Evolutionary conservation across 2,888 invertebrate species (phyloP).

Genomic region (Platycheirus albimanus): DNA sequence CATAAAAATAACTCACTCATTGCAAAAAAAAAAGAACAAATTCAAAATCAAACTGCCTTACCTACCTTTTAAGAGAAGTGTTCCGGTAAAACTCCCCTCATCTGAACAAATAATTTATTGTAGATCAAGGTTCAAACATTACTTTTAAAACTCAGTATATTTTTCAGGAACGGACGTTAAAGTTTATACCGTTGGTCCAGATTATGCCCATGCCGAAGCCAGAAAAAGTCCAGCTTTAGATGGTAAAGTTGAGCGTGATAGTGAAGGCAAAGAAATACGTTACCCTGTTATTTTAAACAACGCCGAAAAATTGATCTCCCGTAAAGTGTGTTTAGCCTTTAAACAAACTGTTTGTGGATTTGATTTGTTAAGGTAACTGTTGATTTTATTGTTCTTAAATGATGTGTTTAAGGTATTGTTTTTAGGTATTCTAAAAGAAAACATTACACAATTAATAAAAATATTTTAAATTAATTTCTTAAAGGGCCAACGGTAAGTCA

Average conservation of each 20-base stretch:
- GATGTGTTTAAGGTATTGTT: no score
- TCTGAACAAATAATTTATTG: constrained; percentile 72
- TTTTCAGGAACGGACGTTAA: constrained; percentile 87
- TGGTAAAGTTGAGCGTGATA: constrained; percentile 98
- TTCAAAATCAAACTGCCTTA: constrained; percentile 8
- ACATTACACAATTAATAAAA: no score
- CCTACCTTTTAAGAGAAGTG: constrained; percentile 64
- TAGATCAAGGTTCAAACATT: constrained; percentile 81
- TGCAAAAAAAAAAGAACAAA: no score
- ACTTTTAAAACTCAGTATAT: constrained; percentile 83
- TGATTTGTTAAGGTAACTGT: constrained; percentile 91
- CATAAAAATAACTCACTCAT: constrained; percentile 57
- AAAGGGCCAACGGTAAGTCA: constrained; percentile 98
- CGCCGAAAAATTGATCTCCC: constrained; percentile 98
- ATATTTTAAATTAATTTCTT: constrained; percentile 75
- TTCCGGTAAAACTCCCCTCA: constrained; percentile 68
- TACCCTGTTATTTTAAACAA: constrained; percentile 99
- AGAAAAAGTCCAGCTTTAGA: constrained; percentile 99
- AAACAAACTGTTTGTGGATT: constrained; percentile 99
- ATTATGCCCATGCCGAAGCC: constrained; percentile 99
- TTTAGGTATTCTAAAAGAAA: no score
- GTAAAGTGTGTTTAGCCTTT: constrained; percentile 97
- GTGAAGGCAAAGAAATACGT: constrained; percentile 98
- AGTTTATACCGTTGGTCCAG: constrained; percentile 99
- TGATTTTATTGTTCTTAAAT: background rate